Percentiles rank a stretch among this genome's conserved stretches.
phyloP scores from a whole-genome alignment of 1,140 invertebrate species.

The Dendrolimus punctatus region DNA sequence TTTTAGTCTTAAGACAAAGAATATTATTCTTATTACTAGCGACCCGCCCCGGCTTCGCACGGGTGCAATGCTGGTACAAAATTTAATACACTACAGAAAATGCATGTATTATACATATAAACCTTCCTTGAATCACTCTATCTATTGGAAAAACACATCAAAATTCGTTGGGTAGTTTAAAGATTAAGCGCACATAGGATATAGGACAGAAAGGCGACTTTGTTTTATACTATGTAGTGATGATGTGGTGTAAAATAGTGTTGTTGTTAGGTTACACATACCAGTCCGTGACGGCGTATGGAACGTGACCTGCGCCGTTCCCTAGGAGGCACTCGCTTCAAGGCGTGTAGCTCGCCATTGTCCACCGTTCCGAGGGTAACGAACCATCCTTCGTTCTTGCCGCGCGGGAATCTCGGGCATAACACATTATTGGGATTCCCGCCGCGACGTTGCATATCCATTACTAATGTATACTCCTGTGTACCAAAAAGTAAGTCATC shows the following conservation, averaged over 20 bases:
- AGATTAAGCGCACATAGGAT: too few relatives aligned
- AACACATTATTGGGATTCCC: constrained; percentile 75
- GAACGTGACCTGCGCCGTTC: constrained; percentile 76
- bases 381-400: constrained; percentile 97
- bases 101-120: too few relatives aligned
- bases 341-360: constrained; percentile 84
- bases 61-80: too few relatives aligned
- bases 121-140: too few relatives aligned
- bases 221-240: too few relatives aligned
- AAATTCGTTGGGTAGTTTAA: too few relatives aligned
- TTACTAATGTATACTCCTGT: constrained; percentile 80
- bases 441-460: constrained; percentile 72
- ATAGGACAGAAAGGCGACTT: too few relatives aligned
- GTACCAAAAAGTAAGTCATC: not conserved
- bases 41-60: too few relatives aligned
- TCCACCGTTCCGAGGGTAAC: constrained; percentile 85
- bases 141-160: too few relatives aligned
- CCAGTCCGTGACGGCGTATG: constrained; percentile 75
- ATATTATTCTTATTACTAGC: too few relatives aligned
- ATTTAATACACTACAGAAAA: too few relatives aligned
- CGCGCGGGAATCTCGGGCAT: constrained; percentile 90
- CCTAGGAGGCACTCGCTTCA: constrained; percentile 81
- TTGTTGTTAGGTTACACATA: constrained; percentile 33
- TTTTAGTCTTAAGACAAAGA: too few relatives aligned
- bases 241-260: not conserved